A percentile compares a stretch with the other conserved stretches of the same genome.
Evolutionary conservation across 2,113 vertebrate species (phyloP).

Genomic region (Struthio camelus): DNA sequence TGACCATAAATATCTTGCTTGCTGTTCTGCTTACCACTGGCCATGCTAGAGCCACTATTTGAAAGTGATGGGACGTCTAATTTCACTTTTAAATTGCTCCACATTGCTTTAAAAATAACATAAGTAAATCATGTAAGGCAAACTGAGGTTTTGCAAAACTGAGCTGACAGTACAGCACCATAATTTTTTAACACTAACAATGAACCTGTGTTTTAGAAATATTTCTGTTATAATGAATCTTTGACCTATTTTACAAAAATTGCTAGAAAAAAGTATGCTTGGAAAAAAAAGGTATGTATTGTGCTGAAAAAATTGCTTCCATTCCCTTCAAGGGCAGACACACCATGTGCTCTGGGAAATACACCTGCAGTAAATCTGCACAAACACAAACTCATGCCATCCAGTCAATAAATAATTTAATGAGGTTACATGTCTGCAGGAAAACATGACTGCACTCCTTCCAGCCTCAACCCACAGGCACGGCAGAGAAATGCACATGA

Average conservation of each 20-base stretch:
- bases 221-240: background rate
- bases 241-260: too few species aligned
- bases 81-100: background rate
- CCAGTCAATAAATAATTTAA: constrained; percentile 82
- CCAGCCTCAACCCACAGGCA: constrained; percentile 18
- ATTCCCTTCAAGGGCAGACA: background rate
- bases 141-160: background rate
- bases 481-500: background rate
- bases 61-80: background rate
- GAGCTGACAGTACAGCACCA: background rate
- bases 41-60: background rate
- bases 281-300: accelerated
- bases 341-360: background rate
- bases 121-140: background rate
- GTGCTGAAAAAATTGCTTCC: background rate
- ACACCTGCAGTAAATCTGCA: background rate
- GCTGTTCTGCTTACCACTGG: background rate
- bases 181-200: background rate
- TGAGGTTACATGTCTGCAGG: constrained; percentile 65
- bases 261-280: background rate
- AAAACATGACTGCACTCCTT: constrained; percentile 28
- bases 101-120: background rate
- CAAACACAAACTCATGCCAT: constrained; percentile 12
- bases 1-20: background rate
- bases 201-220: background rate